Evolutionary conservation across 2,888 invertebrate genomes (phyloP), one percentile per base, ranked within the genome.

Genomic region (Empis stercorea): DNA sequence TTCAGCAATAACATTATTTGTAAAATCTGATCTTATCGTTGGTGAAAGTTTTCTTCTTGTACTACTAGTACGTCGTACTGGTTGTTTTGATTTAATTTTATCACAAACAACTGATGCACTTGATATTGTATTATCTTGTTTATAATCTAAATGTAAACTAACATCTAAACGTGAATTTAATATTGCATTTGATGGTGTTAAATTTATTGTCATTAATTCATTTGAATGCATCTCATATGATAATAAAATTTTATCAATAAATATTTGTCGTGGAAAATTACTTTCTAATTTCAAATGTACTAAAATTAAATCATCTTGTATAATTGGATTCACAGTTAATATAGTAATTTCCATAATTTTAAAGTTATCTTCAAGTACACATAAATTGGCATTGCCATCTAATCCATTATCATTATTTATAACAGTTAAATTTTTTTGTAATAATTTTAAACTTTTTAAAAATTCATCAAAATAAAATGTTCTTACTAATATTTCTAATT

Each of bases 381-480:
- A 66, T 44, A 59, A 64, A 52, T 66, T 63, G 1, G 63, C 62
- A 38, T 51, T 51, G 55, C 57, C 51, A 15, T 23, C 30, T 4
- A 9, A 27, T 6, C 7, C 10, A 55, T 66, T 66, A 59, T 66
- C 62, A 47, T 62, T 60, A 4, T 64, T 58, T 48, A 63, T 61
- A 0, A 64, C 64, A 11, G 64, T 62, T 0, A 66, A 51, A 0
- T 59, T 57, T 3, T 61, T 60, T 20, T 55, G 61, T 0, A 68
- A 49, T 0, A 55, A 53, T 59, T 75, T 76, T 48, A 80, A 72
- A 3, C 78, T 77, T 46, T 79, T 83, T 57, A 81, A 73, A 79
- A 91, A 86, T 62, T 92, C 87, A 57, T 87, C 84, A 62, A 84
- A 87, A 64, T 88, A 87, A 52, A 80, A 78, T 56, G 80, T 78